Evolutionary conservation across 2,797 vertebrate species (phyloP).

Genomic region (Galagoides demidoff): DNA sequence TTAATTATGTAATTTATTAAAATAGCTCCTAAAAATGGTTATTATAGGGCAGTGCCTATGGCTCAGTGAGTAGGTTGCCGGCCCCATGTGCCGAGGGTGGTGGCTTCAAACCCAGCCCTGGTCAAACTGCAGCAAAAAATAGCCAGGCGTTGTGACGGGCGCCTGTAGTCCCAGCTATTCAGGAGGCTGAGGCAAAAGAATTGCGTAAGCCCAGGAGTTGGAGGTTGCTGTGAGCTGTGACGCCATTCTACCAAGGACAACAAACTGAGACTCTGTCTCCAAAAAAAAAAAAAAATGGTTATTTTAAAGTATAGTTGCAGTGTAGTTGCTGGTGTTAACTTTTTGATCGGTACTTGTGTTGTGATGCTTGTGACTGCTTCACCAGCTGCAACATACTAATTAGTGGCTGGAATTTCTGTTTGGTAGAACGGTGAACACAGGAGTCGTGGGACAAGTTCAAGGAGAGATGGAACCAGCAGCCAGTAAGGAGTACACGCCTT

Average conservation of each 20-base stretch:
- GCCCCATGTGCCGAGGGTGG: too few species aligned
- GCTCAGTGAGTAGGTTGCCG: too few species aligned
- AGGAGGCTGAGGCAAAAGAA: too few species aligned
- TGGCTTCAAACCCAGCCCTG: too few species aligned
- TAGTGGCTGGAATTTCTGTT: slow-evolving; percentile 8
- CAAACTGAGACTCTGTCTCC: too few species aligned
- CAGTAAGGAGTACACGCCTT: slow-evolving; percentile 52
- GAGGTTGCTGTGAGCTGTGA: too few species aligned
- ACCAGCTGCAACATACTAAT: background rate
- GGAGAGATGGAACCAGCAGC: slow-evolving; percentile 62
- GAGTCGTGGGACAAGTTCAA: slow-evolving; percentile 65
- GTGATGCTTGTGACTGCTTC: background rate
- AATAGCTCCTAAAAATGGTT: background rate
- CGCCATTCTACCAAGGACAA: too few species aligned
- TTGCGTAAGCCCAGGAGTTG: too few species aligned
- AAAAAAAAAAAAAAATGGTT: too few species aligned
- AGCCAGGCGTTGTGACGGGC: too few species aligned
- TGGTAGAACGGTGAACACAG: slow-evolving; percentile 76
- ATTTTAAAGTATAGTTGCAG: background rate
- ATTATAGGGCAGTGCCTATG: background rate
- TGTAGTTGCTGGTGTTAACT: background rate
- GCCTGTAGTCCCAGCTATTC: too few species aligned
- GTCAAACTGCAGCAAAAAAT: too few species aligned
- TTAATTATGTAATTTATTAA: background rate
- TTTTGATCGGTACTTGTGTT: background rate